Percentiles rank a stretch among this genome's conserved stretches.
Evolutionary conservation across 2,797 vertebrate genomes (phyloP).

Genomic region (Parauchenoglanis punctatus): DNA sequence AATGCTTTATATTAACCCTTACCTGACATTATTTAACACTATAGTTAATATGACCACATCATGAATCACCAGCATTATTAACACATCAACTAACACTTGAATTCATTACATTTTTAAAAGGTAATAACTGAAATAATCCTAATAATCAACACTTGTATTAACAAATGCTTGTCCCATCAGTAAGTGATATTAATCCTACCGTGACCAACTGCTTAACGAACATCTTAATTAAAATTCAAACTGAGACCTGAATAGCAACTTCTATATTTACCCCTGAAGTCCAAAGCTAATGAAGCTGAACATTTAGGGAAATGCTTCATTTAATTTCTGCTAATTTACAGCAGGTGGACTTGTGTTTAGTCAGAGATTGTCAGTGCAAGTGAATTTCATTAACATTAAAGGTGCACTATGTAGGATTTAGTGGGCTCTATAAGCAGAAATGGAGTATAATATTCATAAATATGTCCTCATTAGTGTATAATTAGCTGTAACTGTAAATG

Average conservation of each 20-base stretch:
- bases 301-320: background rate
- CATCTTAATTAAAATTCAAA: background rate
- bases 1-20: background rate
- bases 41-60: background rate
- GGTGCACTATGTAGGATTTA: too few species aligned
- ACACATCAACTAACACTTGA: background rate
- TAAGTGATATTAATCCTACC: too few species aligned
- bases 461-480: too few species aligned
- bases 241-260: background rate
- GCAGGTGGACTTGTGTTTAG: background rate
- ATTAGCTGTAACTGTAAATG: too few species aligned
- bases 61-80: background rate
- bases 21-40: background rate
- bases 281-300: background rate
- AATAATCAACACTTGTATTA: too few species aligned
- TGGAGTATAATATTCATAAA: too few species aligned
- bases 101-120: background rate
- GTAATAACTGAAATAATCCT: too few species aligned
- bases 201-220: background rate
- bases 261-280: background rate
- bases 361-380: background rate
- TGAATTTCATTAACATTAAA: background rate
- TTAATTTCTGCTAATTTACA: background rate
- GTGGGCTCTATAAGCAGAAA: too few species aligned
- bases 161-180: too few species aligned